Percentiles rank a stretch among this genome's conserved stretches.
These are phyloP conservation scores for Perccottus glenii DNA, from an alignment of 2,113 vertebrate species.

Conservation along the genomic window DNA sequence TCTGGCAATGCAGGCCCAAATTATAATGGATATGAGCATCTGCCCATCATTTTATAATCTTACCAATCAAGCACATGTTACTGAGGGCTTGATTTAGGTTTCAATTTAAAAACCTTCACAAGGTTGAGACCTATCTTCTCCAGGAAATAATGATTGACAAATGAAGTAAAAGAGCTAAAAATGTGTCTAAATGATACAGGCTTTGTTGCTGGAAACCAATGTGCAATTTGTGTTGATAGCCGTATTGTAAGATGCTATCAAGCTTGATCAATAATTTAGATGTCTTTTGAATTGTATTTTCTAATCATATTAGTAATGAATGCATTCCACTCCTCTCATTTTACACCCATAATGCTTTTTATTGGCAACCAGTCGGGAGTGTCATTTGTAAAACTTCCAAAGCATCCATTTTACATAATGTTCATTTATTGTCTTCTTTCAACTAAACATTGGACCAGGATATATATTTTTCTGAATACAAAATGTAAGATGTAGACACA, in stretches of 20 bases:
- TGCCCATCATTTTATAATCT: slow-evolving; percentile 18
- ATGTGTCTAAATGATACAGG: too few species aligned
- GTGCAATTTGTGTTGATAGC: too few species aligned
- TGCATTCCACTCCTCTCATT: not conserved
- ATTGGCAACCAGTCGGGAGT: not conserved
- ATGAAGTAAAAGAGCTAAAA: too few species aligned
- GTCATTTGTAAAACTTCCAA: slow-evolving; percentile 1
- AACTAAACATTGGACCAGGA: not conserved
- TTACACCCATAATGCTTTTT: not conserved
- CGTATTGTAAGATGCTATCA: too few species aligned
- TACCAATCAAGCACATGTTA: too few species aligned
- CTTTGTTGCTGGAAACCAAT: too few species aligned
- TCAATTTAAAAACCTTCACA: not conserved
- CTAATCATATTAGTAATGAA: not conserved
- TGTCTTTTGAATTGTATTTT: slow-evolving; percentile 8
- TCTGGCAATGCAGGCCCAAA: slow-evolving; percentile 29
- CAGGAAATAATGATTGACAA: too few species aligned
- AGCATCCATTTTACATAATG: not conserved
- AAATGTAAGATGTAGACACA: slow-evolving; percentile 1
- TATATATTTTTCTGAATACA: not conserved
- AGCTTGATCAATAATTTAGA: slow-evolving; percentile 6
- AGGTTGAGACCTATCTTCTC: too few species aligned
- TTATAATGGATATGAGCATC: slow-evolving; percentile 22
- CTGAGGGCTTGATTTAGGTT: too few species aligned
- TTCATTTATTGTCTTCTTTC: slow-evolving; percentile 5